Conservation (phyloP, 2,888 invertebrate genomes). For the Amphipyra tragopoginis region DNA sequence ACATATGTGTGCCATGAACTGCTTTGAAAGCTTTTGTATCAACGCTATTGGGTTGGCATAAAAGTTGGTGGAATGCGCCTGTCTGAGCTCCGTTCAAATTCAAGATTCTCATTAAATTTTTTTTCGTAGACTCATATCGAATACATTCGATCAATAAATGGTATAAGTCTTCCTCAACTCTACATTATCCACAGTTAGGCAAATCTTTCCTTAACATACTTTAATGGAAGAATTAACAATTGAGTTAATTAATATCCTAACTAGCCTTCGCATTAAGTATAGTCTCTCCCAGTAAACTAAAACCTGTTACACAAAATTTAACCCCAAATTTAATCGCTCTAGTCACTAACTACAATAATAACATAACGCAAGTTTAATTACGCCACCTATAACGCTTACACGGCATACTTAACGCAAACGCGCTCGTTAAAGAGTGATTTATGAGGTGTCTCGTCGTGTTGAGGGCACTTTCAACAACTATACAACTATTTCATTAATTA, state of each 20-base stretch:
- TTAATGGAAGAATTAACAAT: no score
- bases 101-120: no score
- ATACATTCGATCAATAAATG: no score
- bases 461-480: conserved; percentile 30
- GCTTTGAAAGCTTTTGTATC: no score
- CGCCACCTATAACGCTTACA: conserved; percentile 33
- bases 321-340: conserved; percentile 17
- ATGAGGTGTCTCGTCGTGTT: conserved; percentile 34
- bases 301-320: neutral
- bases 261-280: neutral
- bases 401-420: conserved; percentile 44
- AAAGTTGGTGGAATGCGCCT: no score
- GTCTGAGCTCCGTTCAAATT: no score
- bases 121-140: no score
- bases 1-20: no score
- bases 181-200: no score
- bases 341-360: conserved; percentile 31
- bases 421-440: conserved; percentile 52
- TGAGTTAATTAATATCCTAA: neutral
- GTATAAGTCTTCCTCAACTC: no score
- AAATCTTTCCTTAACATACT: no score
- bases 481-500: conserved; percentile 49
- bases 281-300: neutral
- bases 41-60: no score
- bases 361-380: conserved; percentile 52